Evolutionary conservation across 2,113 vertebrate genomes (phyloP).

Genomic region (Pelecanus crispus): DNA sequence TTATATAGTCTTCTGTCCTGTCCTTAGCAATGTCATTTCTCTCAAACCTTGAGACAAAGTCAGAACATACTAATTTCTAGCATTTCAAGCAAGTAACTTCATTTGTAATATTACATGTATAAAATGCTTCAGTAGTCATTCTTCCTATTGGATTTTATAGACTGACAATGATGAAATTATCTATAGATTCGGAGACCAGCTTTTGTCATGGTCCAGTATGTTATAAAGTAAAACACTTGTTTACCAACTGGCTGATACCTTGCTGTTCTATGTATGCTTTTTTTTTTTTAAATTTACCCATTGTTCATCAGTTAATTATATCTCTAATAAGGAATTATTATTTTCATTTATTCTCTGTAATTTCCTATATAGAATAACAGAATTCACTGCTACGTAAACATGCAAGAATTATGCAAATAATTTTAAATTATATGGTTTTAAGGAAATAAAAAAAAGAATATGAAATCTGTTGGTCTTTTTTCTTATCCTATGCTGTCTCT

Average conservation of each 20-base stretch:
- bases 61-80: neutral
- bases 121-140: neutral
- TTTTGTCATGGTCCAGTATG: neutral
- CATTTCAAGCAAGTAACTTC: neutral
- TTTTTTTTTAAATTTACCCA: neutral
- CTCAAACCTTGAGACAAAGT: neutral
- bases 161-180: neutral
- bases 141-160: neutral
- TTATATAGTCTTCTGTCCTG: neutral
- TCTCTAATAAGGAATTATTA: neutral
- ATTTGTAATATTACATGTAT: neutral
- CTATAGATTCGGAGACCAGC: neutral
- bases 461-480: neutral
- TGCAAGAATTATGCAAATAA: neutral
- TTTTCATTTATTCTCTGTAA: neutral
- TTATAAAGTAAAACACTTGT: neutral
- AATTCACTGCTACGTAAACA: neutral
- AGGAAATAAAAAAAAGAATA: neutral
- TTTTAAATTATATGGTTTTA: neutral
- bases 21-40: neutral
- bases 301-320: neutral
- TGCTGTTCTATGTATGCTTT: neutral
- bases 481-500: neutral
- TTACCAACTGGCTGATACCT: neutral
- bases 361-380: neutral